Percentiles rank a stretch among this genome's conserved stretches.
Conservation (phyloP, 2,888 invertebrate species). For the Morpho deidamia region DNA sequence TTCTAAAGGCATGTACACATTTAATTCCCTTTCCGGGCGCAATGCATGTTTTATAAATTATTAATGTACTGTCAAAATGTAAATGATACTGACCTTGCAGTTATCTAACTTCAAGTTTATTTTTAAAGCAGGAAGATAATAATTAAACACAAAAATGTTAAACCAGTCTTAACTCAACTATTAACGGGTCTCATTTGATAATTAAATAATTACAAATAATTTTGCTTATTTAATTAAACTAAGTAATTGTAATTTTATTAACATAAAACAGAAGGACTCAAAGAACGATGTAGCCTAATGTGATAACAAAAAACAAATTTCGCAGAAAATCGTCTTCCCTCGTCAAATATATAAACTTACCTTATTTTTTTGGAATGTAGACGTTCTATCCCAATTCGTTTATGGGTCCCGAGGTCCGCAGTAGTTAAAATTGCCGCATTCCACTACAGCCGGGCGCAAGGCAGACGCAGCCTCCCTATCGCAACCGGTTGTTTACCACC, state of each 20-base stretch:
- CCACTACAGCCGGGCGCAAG: constrained; percentile 70
- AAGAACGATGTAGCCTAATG: too few relatives aligned
- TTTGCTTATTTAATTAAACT: too few relatives aligned
- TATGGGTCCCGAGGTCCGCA: constrained; percentile 70
- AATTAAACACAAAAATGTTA: neutral
- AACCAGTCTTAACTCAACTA: neutral
- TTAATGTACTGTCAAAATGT: neutral
- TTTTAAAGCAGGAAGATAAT: constrained; percentile 4
- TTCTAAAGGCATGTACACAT: neutral
- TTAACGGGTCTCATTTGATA: neutral
- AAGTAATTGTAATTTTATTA: too few relatives aligned
- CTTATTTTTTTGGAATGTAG: constrained; percentile 49
- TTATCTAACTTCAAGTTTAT: neutral
- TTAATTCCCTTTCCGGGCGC: neutral
- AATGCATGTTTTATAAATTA: too few relatives aligned
- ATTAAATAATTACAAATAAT: too few relatives aligned
- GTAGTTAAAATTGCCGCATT: constrained; percentile 78
- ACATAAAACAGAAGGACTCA: too few relatives aligned
- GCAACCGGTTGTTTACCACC: constrained; percentile 62
- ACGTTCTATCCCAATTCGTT: constrained; percentile 60
- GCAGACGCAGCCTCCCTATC: constrained; percentile 70
- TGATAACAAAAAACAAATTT: too few relatives aligned
- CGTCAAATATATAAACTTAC: constrained; percentile 36
- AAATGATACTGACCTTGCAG: constrained; percentile 3
- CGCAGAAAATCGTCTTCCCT: too few relatives aligned